These are phyloP conservation scores for Megalurothrips usitatus DNA, from an alignment of 2,888 invertebrate species.

Conservation along the genomic window DNA sequence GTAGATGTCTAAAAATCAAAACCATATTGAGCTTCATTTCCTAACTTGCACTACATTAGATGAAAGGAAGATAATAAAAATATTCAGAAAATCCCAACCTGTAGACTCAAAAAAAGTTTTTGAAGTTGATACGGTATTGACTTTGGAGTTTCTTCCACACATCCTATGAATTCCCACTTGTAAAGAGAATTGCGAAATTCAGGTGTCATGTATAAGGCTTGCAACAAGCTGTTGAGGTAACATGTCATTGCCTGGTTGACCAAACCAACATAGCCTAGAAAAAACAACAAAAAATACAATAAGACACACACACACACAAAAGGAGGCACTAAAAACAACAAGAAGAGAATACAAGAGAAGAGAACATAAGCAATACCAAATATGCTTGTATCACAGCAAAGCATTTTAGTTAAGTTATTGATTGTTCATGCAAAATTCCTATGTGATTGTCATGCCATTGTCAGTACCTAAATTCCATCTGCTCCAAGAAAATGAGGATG, in stretches of 20 bases:
- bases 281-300: constrained; percentile 15
- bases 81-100: constrained; percentile 49
- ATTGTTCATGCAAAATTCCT: background rate
- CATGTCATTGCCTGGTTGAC: constrained; percentile 92
- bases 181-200: constrained; percentile 86
- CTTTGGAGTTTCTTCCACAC: constrained; percentile 54
- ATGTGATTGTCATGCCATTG: background rate
- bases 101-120: constrained; percentile 76
- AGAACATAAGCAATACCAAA: background rate
- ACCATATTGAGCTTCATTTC: background rate
- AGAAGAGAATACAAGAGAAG: background rate
- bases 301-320: background rate
- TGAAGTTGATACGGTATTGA: constrained; percentile 84
- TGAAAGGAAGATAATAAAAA: constrained; percentile 24
- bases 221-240: constrained; percentile 81
- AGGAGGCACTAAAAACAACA: background rate
- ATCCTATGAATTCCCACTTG: constrained; percentile 71
- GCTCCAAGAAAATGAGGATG: background rate
- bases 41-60: background rate
- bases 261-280: constrained; percentile 65
- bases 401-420: background rate
- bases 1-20: constrained; percentile 60
- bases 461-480: background rate
- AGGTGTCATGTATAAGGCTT: constrained; percentile 86
- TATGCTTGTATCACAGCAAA: background rate